phyloP scores from a whole-genome alignment of 1,140 invertebrate genomes.

The Battus philenor region DNA sequence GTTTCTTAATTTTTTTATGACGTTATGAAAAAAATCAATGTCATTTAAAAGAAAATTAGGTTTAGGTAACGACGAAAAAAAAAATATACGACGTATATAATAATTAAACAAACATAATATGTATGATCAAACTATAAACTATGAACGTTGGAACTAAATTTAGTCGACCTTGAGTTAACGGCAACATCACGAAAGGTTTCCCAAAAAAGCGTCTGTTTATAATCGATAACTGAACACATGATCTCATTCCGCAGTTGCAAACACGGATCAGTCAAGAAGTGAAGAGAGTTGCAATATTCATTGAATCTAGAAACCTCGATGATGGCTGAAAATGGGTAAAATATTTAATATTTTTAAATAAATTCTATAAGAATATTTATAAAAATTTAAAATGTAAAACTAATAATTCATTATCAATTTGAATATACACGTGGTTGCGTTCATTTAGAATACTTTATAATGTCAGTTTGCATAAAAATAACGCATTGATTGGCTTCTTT shows the following conservation, averaged over 20 bases:
- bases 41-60: no score
- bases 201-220: constrained; percentile 31
- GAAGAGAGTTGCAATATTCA: constrained; percentile 14
- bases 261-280: constrained; percentile 9
- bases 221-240: constrained; percentile 31
- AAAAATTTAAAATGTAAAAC: no score
- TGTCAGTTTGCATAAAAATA: constrained; percentile 57
- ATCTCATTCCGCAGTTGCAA: constrained; percentile 45
- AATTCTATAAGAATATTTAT: no score
- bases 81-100: no score
- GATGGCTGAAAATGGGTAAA: constrained; percentile 61
- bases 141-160: no score
- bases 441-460: constrained; percentile 16
- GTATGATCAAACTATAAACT: no score
- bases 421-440: no score
- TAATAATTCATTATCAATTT: no score
- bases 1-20: no score
- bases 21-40: no score
- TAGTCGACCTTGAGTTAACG: constrained; percentile 28
- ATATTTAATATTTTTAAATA: not conserved
- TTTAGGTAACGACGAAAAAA: no score
- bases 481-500: constrained; percentile 52
- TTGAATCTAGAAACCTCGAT: constrained; percentile 13
- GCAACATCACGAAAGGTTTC: constrained; percentile 16
- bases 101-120: no score